A percentile compares a stretch with the other conserved stretches of the same genome.
Conservation (phyloP, 2,888 invertebrate genomes). For the Coleophora flavipennella region DNA sequence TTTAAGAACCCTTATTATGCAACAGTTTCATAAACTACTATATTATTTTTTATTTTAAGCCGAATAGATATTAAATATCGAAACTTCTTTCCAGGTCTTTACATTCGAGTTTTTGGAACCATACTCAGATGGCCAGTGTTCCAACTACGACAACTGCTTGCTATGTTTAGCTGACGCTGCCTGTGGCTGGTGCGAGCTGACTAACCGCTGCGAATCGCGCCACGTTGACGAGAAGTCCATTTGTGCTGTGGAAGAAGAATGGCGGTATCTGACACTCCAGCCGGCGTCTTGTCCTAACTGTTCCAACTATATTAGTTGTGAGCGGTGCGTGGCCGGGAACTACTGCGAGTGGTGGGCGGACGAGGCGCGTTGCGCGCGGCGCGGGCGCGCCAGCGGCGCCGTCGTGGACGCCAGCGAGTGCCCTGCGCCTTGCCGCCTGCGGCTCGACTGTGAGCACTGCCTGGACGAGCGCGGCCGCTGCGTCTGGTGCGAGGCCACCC, state of each 20-base stretch:
- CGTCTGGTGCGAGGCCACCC: slow-evolving; percentile 95
- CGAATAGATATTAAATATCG: too few relatives aligned
- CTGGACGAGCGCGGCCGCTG: slow-evolving; percentile 89
- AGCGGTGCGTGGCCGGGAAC: slow-evolving; percentile 83
- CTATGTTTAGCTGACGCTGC: slow-evolving; percentile 89
- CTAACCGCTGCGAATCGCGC: slow-evolving; percentile 79
- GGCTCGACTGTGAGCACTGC: slow-evolving; percentile 85
- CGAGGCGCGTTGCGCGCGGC: slow-evolving; percentile 87
- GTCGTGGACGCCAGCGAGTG: slow-evolving; percentile 76
- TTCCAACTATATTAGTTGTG: slow-evolving; percentile 90
- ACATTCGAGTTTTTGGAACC: slow-evolving; percentile 93
- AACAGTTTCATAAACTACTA: too few relatives aligned
- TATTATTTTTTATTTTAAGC: too few relatives aligned
- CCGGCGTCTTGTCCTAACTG: slow-evolving; percentile 90
- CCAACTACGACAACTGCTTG: slow-evolving; percentile 85
- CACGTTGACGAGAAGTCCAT: slow-evolving; percentile 76
- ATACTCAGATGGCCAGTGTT: slow-evolving; percentile 85
- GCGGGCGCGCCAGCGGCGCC: slow-evolving; percentile 81
- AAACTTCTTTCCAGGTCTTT: slow-evolving; percentile 71
- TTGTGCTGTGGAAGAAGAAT: slow-evolving; percentile 73
- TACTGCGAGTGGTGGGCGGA: slow-evolving; percentile 95
- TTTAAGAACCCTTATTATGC: too few relatives aligned
- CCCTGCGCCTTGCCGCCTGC: slow-evolving; percentile 85
- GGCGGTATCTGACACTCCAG: slow-evolving; percentile 86
- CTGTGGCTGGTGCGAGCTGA: slow-evolving; percentile 93